Evolutionary conservation across 1,140 invertebrate genomes (phyloP).

Genomic region (Drosophila parvula): DNA sequence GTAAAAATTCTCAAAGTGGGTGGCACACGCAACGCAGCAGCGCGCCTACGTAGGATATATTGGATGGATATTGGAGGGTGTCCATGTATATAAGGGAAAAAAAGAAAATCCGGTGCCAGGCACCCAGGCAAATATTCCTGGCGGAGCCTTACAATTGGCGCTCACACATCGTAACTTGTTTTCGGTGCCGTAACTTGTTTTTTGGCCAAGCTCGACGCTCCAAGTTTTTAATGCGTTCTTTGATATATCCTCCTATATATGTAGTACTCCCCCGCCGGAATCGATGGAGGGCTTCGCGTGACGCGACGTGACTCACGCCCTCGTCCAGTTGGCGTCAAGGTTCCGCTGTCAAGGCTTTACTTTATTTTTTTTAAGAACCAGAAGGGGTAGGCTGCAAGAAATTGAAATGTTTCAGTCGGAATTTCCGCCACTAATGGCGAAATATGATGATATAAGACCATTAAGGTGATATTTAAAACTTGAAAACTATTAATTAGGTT

Average conservation of each 20-base stretch:
- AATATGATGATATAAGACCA: slow-evolving; percentile 4
- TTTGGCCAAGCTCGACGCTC: slow-evolving; percentile 27
- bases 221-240: slow-evolving; percentile 72
- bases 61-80: slow-evolving; percentile 22
- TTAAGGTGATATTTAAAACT: slow-evolving; percentile 9
- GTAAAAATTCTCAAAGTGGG: slow-evolving; percentile 60
- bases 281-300: slow-evolving; percentile 60
- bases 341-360: slow-evolving; percentile 41
- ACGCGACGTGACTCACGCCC: slow-evolving; percentile 57
- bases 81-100: slow-evolving; percentile 39
- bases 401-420: slow-evolving; percentile 24
- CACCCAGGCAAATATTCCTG: neutral
- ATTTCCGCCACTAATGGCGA: slow-evolving; percentile 15
- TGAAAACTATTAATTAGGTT: neutral
- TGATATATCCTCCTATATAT: slow-evolving; percentile 33
- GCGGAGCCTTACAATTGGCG: slow-evolving; percentile 66
- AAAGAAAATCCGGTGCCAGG: slow-evolving; percentile 43
- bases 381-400: slow-evolving; percentile 3
- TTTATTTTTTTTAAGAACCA: slow-evolving; percentile 7
- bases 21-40: slow-evolving; percentile 64
- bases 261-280: slow-evolving; percentile 21
- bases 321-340: slow-evolving; percentile 55
- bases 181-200: slow-evolving; percentile 40
- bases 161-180: slow-evolving; percentile 77
- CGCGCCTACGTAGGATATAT: slow-evolving; percentile 27